These are phyloP conservation scores for Chroicocephalus ridibundus DNA, from an alignment of 2,113 vertebrate genomes.

Conservation along the genomic window DNA sequence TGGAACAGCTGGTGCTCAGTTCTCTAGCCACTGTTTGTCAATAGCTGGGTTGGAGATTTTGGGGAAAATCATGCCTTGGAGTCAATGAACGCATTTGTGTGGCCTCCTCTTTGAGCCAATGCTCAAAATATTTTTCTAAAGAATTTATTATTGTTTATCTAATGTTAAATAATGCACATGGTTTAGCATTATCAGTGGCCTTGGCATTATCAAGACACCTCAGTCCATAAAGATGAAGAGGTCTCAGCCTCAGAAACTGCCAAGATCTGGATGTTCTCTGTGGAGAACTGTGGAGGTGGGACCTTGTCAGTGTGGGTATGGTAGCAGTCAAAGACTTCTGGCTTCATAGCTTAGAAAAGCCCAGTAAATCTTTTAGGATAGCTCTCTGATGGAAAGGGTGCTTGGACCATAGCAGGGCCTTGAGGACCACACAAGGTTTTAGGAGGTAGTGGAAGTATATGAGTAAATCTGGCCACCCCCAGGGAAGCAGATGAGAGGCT, in stretches of 20 bases:
- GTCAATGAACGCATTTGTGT: not conserved
- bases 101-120: not conserved
- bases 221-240: not conserved
- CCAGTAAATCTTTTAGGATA: not conserved
- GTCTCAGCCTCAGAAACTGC: not conserved
- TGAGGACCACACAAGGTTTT: not conserved
- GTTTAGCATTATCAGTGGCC: not conserved
- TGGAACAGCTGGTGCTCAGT: accelerated
- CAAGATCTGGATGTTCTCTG: not conserved
- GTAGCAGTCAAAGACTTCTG: not conserved
- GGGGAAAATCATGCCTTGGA: not conserved
- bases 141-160: not conserved
- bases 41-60: not conserved
- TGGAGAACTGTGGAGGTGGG: not conserved
- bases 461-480: not conserved
- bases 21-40: not conserved
- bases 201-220: not conserved
- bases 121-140: not conserved
- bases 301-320: not conserved
- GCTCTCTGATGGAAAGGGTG: not conserved
- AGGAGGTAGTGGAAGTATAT: not conserved
- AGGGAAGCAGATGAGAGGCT: not conserved
- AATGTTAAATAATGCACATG: not conserved
- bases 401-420: not conserved
- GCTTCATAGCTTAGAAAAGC: not conserved